A percentile compares a stretch with the other conserved stretches of the same genome.
phyloP scores from a whole-genome alignment of 2,888 invertebrate species.

The Octonoba sinensis region DNA sequence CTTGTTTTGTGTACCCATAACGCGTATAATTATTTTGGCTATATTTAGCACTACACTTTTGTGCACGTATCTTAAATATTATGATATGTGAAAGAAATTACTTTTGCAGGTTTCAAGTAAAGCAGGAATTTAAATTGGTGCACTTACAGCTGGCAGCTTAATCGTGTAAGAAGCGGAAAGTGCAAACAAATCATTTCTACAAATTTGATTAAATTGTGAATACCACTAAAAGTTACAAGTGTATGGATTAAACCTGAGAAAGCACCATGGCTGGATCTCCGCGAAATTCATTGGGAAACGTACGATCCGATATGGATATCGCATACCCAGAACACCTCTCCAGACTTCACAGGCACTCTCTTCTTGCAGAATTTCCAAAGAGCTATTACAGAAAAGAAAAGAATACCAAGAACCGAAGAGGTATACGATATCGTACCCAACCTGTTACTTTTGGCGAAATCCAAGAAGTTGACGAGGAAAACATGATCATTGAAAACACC shows the following conservation, averaged over 20 bases:
- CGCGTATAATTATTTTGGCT: no score
- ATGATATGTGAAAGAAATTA: no score
- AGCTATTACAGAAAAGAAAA: slow-evolving; percentile 72
- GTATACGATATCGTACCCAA: slow-evolving; percentile 77
- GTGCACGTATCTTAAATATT: no score
- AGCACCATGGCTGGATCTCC: slow-evolving; percentile 23
- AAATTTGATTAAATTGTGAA: no score
- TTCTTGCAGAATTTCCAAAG: slow-evolving; percentile 67
- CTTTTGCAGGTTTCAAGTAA: no score
- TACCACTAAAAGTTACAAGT: neutral
- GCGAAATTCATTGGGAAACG: slow-evolving; percentile 34
- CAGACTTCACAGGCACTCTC: slow-evolving; percentile 73
- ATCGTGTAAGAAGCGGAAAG: no score
- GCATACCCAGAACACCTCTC: slow-evolving; percentile 81
- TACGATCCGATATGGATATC: slow-evolving; percentile 74
- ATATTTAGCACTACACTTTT: no score
- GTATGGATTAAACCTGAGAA: neutral
- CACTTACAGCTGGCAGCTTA: no score
- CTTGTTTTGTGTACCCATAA: no score
- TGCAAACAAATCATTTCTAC: no score
- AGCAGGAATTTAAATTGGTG: no score
- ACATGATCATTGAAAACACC: slow-evolving; percentile 72
- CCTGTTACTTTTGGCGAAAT: slow-evolving; percentile 85
- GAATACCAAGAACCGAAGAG: slow-evolving; percentile 73
- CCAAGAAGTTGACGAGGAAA: slow-evolving; percentile 81